A percentile compares a stretch with the other conserved stretches of the same genome.
phyloP scores from a whole-genome alignment of 2,113 vertebrate genomes.

The Paedocypris sp. region DNA sequence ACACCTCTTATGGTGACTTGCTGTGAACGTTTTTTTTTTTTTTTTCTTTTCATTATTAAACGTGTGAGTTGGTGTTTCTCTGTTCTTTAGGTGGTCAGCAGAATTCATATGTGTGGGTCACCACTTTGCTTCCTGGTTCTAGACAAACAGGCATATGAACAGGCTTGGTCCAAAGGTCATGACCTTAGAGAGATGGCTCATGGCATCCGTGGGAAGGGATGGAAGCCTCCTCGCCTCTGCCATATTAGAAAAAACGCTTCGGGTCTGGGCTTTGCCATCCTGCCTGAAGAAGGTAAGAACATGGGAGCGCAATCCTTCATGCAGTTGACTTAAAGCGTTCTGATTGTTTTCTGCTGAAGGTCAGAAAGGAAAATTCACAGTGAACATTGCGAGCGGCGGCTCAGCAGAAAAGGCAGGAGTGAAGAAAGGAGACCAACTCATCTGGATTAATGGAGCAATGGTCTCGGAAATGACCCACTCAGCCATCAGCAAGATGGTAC shows the following conservation, averaged over 20 bases:
- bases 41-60: too few relatives aligned
- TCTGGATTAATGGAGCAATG: conserved; percentile 75
- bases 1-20: too few relatives aligned
- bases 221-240: conserved; percentile 68
- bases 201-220: conserved; percentile 34
- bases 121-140: conserved; percentile 70
- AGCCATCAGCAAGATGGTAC: conserved; percentile 67
- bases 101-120: conserved; percentile 68
- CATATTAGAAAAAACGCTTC: conserved; percentile 54
- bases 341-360: conserved; percentile 49
- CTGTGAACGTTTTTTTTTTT: background rate
- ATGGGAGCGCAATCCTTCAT: too few relatives aligned
- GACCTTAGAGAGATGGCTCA: conserved; percentile 42
- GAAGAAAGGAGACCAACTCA: conserved; percentile 62
- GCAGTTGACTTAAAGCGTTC: background rate
- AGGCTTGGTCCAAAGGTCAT: conserved; percentile 42
- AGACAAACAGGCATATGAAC: conserved; percentile 46
- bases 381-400: conserved; percentile 59
- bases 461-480: conserved; percentile 55
- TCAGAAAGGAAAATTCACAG: conserved; percentile 58
- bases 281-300: conserved; percentile 40
- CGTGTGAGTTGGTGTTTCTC: too few relatives aligned
- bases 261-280: conserved; percentile 67
- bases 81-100: conserved; percentile 64
- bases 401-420: conserved; percentile 76